Evolutionary conservation across 2,888 invertebrate species (phyloP).

Genomic region (Acrocera orbiculus): DNA sequence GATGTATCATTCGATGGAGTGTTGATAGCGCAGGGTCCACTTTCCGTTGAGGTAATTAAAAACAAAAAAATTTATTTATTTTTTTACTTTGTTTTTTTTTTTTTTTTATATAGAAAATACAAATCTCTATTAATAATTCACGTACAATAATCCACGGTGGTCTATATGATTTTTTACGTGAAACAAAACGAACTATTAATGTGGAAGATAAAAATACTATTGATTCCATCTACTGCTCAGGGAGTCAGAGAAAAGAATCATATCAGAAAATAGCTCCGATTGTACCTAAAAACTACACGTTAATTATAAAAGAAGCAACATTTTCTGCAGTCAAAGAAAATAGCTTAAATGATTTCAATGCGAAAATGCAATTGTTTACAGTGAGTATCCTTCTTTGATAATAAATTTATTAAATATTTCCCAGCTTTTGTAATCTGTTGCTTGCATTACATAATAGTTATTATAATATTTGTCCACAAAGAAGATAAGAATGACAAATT

Average conservation of each 20-base stretch:
- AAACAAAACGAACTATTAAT: constrained; percentile 18
- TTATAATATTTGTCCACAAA: too few species aligned
- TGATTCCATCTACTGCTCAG: constrained; percentile 8
- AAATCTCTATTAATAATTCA: constrained; percentile 31
- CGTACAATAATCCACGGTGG: constrained; percentile 34
- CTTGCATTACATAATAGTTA: too few species aligned
- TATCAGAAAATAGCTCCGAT: constrained; percentile 53
- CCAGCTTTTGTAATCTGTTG: too few species aligned
- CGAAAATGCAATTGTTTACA: constrained; percentile 46
- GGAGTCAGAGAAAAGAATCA: constrained; percentile 31
- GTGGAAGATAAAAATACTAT: not conserved
- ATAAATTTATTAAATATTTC: too few species aligned
- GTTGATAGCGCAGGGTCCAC: constrained; percentile 61
- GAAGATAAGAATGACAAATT: too few species aligned
- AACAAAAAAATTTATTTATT: constrained; percentile 1
- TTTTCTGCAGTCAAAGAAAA: constrained; percentile 50
- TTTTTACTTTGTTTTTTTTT: constrained; percentile 1
- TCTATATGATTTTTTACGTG: constrained; percentile 33
- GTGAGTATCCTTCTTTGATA: constrained; percentile 24
- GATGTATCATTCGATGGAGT: constrained; percentile 59
- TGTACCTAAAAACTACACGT: constrained; percentile 64
- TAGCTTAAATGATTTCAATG: constrained; percentile 50
- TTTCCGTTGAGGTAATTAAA: constrained; percentile 56
- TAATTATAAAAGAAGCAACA: constrained; percentile 54
- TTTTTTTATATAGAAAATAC: constrained; percentile 23